Evolutionary conservation across 2,888 invertebrate species (phyloP).

Genomic region (Nesidiocoris tenuis): DNA sequence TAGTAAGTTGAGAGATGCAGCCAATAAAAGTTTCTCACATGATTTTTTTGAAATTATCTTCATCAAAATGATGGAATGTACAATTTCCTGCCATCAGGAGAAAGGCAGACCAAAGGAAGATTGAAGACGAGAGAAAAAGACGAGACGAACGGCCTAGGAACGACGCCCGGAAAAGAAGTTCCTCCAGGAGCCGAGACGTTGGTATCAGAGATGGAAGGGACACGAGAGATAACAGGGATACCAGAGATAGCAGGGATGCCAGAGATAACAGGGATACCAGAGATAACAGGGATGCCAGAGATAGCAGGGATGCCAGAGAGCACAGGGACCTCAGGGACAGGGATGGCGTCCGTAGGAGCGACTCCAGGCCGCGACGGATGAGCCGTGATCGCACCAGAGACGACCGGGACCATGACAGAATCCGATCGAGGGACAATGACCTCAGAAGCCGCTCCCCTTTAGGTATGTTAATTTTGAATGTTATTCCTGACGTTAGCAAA

Average conservation of each 20-base stretch:
- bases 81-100: too few species aligned
- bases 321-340: conserved; percentile 12
- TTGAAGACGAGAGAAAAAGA: conserved; percentile 48
- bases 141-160: conserved; percentile 52
- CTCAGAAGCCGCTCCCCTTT: conserved; percentile 48
- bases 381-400: conserved; percentile 52
- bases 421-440: conserved; percentile 53
- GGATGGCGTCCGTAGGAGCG: conserved; percentile 46
- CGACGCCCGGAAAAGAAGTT: conserved; percentile 34
- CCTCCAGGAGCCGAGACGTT: conserved; percentile 18
- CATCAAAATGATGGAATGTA: too few species aligned
- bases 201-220: too few species aligned
- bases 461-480: conserved; percentile 18
- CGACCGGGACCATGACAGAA: conserved; percentile 51
- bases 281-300: too few species aligned
- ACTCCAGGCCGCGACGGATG: conserved; percentile 49
- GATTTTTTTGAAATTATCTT: too few species aligned
- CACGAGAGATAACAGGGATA: too few species aligned
- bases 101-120: conserved; percentile 36
- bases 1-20: too few species aligned
- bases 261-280: too few species aligned
- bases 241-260: too few species aligned
- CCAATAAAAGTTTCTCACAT: too few species aligned
- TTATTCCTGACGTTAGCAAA: conserved; percentile 10
- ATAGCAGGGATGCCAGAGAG: too few species aligned